These are phyloP conservation scores for Lasaia peninsularis DNA, from an alignment of 1,140 invertebrate species.

Conservation along the genomic window DNA sequence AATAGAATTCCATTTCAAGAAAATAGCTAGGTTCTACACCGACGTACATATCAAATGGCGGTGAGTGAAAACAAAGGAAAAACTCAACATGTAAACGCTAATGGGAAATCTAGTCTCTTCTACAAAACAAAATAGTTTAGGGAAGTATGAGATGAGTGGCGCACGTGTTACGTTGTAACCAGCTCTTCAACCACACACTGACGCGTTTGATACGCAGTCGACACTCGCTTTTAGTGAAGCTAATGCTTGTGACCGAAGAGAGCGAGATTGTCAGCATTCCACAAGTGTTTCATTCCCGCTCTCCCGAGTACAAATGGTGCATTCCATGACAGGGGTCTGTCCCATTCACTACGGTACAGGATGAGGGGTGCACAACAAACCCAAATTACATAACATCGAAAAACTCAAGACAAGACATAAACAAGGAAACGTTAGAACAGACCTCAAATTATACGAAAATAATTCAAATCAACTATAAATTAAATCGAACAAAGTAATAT, in stretches of 20 bases:
- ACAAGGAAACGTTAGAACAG: slow-evolving; percentile 36
- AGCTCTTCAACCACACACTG: slow-evolving; percentile 42
- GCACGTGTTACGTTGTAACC: background rate
- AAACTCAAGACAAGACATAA: slow-evolving; percentile 38
- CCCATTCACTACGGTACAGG: slow-evolving; percentile 40
- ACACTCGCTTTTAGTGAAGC: slow-evolving; percentile 9
- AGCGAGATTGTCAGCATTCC: slow-evolving; percentile 21
- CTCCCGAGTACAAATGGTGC: slow-evolving; percentile 29
- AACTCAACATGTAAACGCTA: slow-evolving; percentile 28
- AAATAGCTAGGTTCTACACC: slow-evolving; percentile 5
- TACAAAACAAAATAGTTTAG: slow-evolving; percentile 3
- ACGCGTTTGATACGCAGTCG: slow-evolving; percentile 16
- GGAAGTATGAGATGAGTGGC: background rate
- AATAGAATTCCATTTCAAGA: background rate
- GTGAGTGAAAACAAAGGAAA: slow-evolving; percentile 40
- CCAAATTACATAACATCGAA: slow-evolving; percentile 46
- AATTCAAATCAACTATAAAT: slow-evolving; percentile 25
- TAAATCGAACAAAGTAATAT: slow-evolving; percentile 24
- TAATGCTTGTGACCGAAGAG: slow-evolving; percentile 24
- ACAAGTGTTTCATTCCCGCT: slow-evolving; percentile 21
- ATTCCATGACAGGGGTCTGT: slow-evolving; percentile 22
- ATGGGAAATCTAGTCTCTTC: slow-evolving; percentile 18
- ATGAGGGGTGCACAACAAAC: slow-evolving; percentile 55
- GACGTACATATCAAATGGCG: slow-evolving; percentile 29
- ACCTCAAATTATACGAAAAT: slow-evolving; percentile 32